Evolutionary conservation across 1,140 invertebrate species (phyloP), one percentile per base, ranked within the genome.

Genomic region (Caerostris extrusa): DNA sequence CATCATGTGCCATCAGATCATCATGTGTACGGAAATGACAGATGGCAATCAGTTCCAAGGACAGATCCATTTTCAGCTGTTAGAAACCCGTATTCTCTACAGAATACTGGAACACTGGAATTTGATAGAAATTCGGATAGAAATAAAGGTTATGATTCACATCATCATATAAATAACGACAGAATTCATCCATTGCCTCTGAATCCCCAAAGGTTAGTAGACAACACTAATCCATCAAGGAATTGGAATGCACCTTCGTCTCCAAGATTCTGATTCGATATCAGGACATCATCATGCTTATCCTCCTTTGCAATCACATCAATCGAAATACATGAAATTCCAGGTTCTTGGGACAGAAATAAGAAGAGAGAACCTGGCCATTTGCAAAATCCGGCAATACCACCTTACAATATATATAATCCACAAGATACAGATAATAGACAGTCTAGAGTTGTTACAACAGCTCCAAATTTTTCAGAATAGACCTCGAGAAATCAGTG

Each of bases 1-100:
- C 55, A 50, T 53, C n/a, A 55, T 60, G 5, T 14, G 58, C 55
- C 56, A 64, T 7, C 19, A 53, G 64, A 58, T 14, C 50, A 61
- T 8, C 83, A 61, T 7, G n/a, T 55, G 3, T 58, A 69, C 12
- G 81, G 58, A 64, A 92, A 60, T 69, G 57, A 93, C 55, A 88
- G 64, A 19, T 81, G 82, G 64, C 56, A 56, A n/a, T 19, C 56
- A 0, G 19, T n/a, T 19, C 55, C 53, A 60, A 19, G 82, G 14
- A 93, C n/a, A 81, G 92, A 93, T 89, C 92, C 92, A 12, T 93
- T 93, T 93, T 93, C 92, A n/a, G 53, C 92, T n/a, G 53, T n/a
- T n/a, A 88, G 92, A 93, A 93, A 93, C 55, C 92, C 92, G 3
- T 93, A 93, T 64, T 93, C 92, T 55, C 50, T 8, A 10, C n/a